A percentile compares a stretch with the other conserved stretches of the same genome.
Conservation (phyloP, 1,140 invertebrate species). For the Rhynchophorus ferrugineus region DNA sequence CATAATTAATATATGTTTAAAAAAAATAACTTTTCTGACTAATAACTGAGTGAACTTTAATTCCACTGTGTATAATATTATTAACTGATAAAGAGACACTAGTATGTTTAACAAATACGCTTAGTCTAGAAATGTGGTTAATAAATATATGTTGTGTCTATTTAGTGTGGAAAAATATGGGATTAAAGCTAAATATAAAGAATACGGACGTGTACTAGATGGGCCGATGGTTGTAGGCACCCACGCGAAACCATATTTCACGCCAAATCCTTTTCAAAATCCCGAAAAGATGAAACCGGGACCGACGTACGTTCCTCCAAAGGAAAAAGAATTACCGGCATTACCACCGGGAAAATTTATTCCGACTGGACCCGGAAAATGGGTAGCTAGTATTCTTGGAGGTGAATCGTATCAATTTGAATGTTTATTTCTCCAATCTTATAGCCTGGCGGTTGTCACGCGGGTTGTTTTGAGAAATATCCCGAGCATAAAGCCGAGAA, state of each 20-base stretch:
- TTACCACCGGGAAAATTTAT: conserved; percentile 26
- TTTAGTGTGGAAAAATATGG: conserved; percentile 31
- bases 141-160: too few relatives aligned
- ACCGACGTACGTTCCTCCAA: conserved; percentile 28
- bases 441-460: conserved; percentile 35
- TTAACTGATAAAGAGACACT: too few relatives aligned
- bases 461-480: conserved; percentile 35
- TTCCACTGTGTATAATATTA: too few relatives aligned
- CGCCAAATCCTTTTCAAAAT: conserved; percentile 33
- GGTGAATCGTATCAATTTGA: too few relatives aligned
- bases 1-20: neutral
- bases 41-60: too few relatives aligned
- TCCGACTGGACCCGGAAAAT: conserved; percentile 35
- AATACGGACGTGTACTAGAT: conserved; percentile 22
- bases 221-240: conserved; percentile 27
- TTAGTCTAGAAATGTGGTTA: too few relatives aligned
- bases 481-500: conserved; percentile 31
- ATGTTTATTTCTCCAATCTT: conserved; percentile 1
- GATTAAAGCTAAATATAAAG: conserved; percentile 29
- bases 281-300: conserved; percentile 25
- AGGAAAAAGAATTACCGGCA: conserved; percentile 17
- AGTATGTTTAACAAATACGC: too few relatives aligned
- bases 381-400: too few relatives aligned
- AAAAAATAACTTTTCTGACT: too few relatives aligned
- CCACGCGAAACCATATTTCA: conserved; percentile 31